Evolutionary conservation across 2,888 invertebrate species (phyloP), one percentile per base, ranked within the genome.

Genomic region (Eucera pruinosa): DNA sequence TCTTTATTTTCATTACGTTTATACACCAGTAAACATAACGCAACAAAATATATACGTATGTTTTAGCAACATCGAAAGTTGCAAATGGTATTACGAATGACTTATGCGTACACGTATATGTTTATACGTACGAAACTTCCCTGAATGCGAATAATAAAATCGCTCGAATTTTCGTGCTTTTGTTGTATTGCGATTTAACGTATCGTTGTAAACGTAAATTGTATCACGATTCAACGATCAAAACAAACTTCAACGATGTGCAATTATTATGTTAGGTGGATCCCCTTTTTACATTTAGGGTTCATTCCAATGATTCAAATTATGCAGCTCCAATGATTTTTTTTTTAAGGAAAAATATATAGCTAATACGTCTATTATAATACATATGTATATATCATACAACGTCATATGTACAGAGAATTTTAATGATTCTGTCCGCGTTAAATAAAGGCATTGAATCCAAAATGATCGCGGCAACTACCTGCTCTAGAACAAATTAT

Each of bases 261-360:
- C 43, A 52, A 2, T 50, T 50, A 33, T 52, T 43, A 50, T 18
- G 18, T n/a, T 23, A 61, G 15, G 4, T 33, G n/a, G 0, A 61
- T 25, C 18, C 2, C 15, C n/a, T 1, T 9, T 57, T 57, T 39
- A 1, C 23, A 36, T 55, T 23, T 39, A 20, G 36, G 15, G 20
- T 52, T 2, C 15, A 30, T 30, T 7, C 50, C 7, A 30, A 60
- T 20, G 20, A 15, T 47, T 5, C 23, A 47, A 0, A 45, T 13
- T 47, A 47, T 45, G 23, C 23, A 39, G 33, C 47, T 30, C 33
- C 23, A 60, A 47, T 13, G 2, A 60, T 5, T n/a, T 60, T 33
- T 30, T 45, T 60, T 58, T 25, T 18, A 0, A 43, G 43, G 7
- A 0, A 18, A 18, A 5, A 36, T 13, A 20, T 2, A 3, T 15